A percentile compares a stretch with the other conserved stretches of the same genome.
These are phyloP conservation scores for Natrix natrix DNA, from an alignment of 2,797 vertebrate genomes.

Conservation along the genomic window DNA sequence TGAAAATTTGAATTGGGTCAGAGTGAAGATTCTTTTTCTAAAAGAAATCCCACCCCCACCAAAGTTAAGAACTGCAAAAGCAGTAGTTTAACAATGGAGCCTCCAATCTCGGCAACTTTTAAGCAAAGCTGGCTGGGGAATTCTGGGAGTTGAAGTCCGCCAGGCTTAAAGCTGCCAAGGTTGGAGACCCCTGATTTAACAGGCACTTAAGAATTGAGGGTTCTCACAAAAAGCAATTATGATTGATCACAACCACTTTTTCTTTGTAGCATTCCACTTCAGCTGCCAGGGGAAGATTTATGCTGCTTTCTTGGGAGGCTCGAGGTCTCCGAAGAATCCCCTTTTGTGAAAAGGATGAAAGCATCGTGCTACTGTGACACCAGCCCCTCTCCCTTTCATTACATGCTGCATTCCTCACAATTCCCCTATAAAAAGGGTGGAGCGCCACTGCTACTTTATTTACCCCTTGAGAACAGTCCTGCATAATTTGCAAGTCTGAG, in stretches of 20 bases:
- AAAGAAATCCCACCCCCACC: not conserved
- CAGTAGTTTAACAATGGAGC: not conserved
- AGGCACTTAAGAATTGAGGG: not conserved
- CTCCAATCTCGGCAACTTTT: too few species aligned
- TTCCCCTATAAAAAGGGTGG: not conserved
- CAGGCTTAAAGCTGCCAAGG: too few species aligned
- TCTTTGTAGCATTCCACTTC: not conserved
- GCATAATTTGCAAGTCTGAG: not conserved
- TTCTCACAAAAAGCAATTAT: not conserved
- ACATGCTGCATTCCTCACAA: not conserved
- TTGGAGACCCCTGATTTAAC: too few species aligned
- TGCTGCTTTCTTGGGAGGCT: not conserved
- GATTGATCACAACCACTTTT: not conserved
- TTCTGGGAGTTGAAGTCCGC: too few species aligned
- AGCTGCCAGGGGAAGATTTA: not conserved
- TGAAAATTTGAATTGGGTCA: not conserved
- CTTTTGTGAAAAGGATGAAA: not conserved
- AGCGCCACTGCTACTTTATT: not conserved
- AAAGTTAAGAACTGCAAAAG: not conserved
- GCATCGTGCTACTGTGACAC: not conserved
- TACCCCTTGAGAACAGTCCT: not conserved
- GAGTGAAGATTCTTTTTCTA: not conserved
- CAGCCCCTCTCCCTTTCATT: not conserved
- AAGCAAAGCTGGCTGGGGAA: too few species aligned
- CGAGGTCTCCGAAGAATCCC: not conserved